phyloP scores from a whole-genome alignment of 92 coral and sea anemone genomes.

The Porites divaricata region DNA sequence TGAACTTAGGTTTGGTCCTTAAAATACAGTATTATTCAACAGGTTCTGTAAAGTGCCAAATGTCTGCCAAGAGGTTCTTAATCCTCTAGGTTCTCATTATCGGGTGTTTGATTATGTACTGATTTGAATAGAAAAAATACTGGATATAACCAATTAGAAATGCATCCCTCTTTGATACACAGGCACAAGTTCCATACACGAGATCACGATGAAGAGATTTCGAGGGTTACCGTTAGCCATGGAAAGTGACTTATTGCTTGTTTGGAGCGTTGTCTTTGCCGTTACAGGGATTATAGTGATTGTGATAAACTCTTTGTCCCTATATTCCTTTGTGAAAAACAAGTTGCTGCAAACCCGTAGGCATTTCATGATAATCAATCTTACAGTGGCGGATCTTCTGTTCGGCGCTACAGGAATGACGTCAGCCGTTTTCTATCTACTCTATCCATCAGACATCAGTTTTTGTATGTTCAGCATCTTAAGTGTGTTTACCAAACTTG shows the following conservation, averaged over 20 bases:
- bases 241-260: neutral
- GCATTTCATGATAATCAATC: slow-evolving; percentile 21
- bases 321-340: neutral
- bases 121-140: too few relatives aligned
- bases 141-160: too few relatives aligned
- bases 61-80: too few relatives aligned
- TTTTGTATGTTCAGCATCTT: neutral
- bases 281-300: neutral
- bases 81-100: too few relatives aligned
- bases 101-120: too few relatives aligned
- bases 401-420: slow-evolving; percentile 17
- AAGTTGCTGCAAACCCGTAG: slow-evolving; percentile 1
- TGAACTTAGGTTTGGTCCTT: too few relatives aligned
- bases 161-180: too few relatives aligned
- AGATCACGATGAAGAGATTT: neutral
- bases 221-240: neutral
- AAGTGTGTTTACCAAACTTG: neutral
- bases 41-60: too few relatives aligned
- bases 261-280: neutral
- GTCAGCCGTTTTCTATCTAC: neutral
- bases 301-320: neutral
- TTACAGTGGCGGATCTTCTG: neutral
- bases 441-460: neutral
- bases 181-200: too few relatives aligned
- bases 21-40: too few relatives aligned